Percentiles rank a stretch among this genome's conserved stretches.
Evolutionary conservation across 1,140 invertebrate species (phyloP).

Genomic region (Habropoda laboriosa): DNA sequence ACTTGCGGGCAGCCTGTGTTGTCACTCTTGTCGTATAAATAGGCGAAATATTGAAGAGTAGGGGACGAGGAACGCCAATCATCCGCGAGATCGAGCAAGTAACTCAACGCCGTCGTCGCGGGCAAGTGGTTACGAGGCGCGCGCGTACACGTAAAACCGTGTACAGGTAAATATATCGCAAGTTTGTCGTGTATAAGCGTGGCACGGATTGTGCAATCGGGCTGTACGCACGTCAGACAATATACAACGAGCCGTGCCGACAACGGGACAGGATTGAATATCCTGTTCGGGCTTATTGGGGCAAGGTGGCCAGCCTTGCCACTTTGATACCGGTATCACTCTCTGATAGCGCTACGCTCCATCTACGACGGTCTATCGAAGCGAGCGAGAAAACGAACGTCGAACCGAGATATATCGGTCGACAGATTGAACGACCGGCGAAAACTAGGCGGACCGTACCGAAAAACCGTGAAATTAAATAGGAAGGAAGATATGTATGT

Average conservation of each 20-base stretch:
- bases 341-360: conserved; percentile 63
- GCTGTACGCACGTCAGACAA: conserved; percentile 71
- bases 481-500: no score
- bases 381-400: no score
- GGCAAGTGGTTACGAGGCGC: conserved; percentile 41
- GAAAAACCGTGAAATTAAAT: no score
- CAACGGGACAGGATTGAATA: conserved; percentile 68
- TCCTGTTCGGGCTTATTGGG: conserved; percentile 79
- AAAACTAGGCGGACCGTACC: no score
- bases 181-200: conserved; percentile 42
- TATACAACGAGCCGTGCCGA: conserved; percentile 58
- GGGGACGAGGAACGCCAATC: not conserved
- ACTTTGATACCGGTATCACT: conserved; percentile 71
- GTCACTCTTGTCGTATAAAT: no score
- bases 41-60: no score
- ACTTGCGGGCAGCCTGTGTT: no score
- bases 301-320: conserved; percentile 79
- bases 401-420: no score
- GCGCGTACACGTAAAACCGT: conserved; percentile 21
- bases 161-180: conserved; percentile 28
- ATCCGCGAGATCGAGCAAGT: conserved; percentile 4
- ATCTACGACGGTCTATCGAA: conserved; percentile 1
- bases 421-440: no score
- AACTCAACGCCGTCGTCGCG: conserved; percentile 17
- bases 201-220: conserved; percentile 71